Evolutionary conservation across 2,888 invertebrate species (phyloP), one percentile per base, ranked within the genome.

Genomic region (Cynaeus angustus): DNA sequence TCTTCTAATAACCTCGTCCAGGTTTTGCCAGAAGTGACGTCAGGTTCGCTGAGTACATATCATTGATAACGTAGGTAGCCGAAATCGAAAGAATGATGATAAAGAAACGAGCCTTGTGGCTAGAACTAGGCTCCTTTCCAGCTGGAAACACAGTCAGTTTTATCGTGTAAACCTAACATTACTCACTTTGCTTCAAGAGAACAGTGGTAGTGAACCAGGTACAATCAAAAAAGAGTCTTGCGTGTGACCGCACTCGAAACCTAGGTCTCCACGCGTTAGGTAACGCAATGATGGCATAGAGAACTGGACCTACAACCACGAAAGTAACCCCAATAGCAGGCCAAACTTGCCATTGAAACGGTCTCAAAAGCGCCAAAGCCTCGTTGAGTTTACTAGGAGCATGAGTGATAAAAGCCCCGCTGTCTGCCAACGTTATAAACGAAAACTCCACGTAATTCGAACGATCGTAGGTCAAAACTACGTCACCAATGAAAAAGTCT

Each of bases 321-420:
- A 92, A 83, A 0, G 92, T 91, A 0, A 90, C 85, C 2, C 89
- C 87, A 0, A 93, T 88, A 21, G 90, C 87, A 0, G 92, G 92
- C 93, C 93, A 93, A 0, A 93, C 93, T 85, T 92, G 89, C 88
- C 90, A 90, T 66, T 89, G 89, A 78, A 93, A 93, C 0, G 93
- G 93, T 53, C 93, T 86, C 71, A 93, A 87, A 13, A 93, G 87
- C 7, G 92, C 93, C 12, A 93, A 79, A 0, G 93, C 92, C 80
- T 93, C 93, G 75, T 92, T 93, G 0, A 93, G 84, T 66, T 89
- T 89, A 0, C 91, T 89, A 0, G 93, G 93, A 0, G 92, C 91
- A 75, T 93, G 93, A 0, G 93, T 93, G 0, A 92, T 87, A 79
- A 93, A 93, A 0, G 93, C 92, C 0, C 92, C 93, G 12, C 92